These are phyloP conservation scores for Beroe ovata DNA, from an alignment of 37 sponge, comb jelly and placozoan genomes.

Conservation along the genomic window DNA sequence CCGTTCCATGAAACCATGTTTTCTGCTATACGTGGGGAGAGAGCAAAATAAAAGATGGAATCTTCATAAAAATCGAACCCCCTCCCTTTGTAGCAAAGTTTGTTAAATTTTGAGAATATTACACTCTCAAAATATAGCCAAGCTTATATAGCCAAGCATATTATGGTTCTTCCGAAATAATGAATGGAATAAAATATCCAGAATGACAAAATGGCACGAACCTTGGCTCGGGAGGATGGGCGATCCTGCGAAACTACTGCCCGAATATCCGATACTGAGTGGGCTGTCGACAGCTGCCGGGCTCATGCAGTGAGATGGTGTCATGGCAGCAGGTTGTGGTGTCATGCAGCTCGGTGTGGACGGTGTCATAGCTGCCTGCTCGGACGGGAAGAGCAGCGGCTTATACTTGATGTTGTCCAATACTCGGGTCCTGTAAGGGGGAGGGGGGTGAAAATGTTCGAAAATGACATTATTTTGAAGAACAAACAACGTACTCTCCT, in stretches of 20 bases:
- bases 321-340: constrained; percentile 26
- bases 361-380: neutral
- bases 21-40: no score
- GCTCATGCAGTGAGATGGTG: constrained; percentile 3
- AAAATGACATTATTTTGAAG: neutral
- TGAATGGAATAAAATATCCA: no score
- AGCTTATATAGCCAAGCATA: no score
- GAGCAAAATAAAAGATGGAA: no score
- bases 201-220: no score
- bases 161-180: no score
- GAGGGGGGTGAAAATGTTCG: neutral
- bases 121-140: no score
- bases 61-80: no score
- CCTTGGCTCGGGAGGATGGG: no score
- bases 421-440: neutral
- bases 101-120: no score
- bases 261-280: neutral
- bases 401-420: constrained; percentile 22
- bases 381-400: neutral
- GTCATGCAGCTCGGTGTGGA: neutral
- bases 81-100: no score
- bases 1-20: no score
- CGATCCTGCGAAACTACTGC: neutral
- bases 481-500: neutral
- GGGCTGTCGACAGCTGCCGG: neutral